Evolutionary conservation across 2,797 vertebrate genomes (phyloP), one percentile per base, ranked within the genome.

Genomic region (Periparus ater): DNA sequence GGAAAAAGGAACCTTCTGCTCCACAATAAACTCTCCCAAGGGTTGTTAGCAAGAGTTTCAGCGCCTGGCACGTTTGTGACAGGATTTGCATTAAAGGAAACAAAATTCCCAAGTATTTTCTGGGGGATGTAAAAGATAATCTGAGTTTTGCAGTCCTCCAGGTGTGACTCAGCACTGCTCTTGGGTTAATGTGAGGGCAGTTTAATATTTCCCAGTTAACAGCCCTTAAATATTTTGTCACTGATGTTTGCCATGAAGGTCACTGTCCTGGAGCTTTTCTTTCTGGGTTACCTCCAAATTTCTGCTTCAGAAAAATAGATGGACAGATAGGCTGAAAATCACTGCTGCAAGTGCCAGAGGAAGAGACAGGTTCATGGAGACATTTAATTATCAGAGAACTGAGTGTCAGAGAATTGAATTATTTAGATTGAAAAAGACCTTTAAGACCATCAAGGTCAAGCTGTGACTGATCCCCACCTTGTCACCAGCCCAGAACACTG

Each of bases 391-490:
- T 34, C 44, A 29, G 54, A 40, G 42, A 36, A 55, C 0, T 38
- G 21, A 25, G 42, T 11, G 17, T 21, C 40, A 61, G 2, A 17
- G 17, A 57, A 63, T 63, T 63, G n/a, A 80, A 63, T 63, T 30
- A 45, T 20, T 63, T 7, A 40, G 38, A 21, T 36, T 42, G 30
- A 30, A 81, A 80, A 40, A 45, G 38, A 36, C 3, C 13, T 62
- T 36, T 10, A 32, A 68, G 11, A 26, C 8, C 25, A 57, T 23
- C 6, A 13, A 57, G 30, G 47, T 10, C 18, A 63, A 34, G 3
- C 20, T 58, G 25, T 58, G 51, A 13, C n/a, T 0, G 0, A 65
- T 51, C 8, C 8, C 14, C 2, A 57, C 16, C 23, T n/a, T 29
- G 44, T 74, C n/a, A 57, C 15, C 51, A 40, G 20, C 14, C 20